Base-by-base conservation (phyloP, 2,113 vertebrate species). In the Tiliqua scincoides region DNA sequence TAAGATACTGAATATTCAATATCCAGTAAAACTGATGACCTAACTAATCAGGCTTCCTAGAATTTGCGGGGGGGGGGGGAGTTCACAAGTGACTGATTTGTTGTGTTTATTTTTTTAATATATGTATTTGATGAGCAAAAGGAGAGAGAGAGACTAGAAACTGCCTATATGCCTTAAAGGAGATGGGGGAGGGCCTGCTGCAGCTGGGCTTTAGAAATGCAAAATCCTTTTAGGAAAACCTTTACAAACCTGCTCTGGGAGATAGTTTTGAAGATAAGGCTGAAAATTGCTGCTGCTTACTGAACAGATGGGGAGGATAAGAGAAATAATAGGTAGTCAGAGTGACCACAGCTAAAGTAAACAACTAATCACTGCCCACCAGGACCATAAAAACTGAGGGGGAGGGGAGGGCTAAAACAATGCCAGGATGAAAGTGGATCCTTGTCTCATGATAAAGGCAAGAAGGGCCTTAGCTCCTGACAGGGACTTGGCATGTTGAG, bases 261-360 rank as follows among this genome's bases (percentile, higher is more conserved):
- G 89, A 92, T 91, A 75, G n/a, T 82, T 89, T 76, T 70, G 88
- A 83, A 92, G 87, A 84, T 86, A 92, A 94, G 79, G 74, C 32
- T 89, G 86, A 86, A 92, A 95, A 93, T 81, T 83, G 17, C 85
- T 30, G 77, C 59, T 88, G 40, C 23, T 86, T 88, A 72, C 68
- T 85, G 88, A 94, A 85, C 86, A 91, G 77, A 91, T 92, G 85
- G 80, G 90, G 83, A 90, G 88, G 88, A 89, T 92, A 94, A 93
- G 89, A 91, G 23, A 54, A 92, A 92, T 63, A 93, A 91, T 82
- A 84, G 84, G 61, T 71, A 88, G 89, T 91, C 75, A 90, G 74
- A 84, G 73, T 84, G 61, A 85, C 54, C 74, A 83, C 25, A 83
- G n/a, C 43, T 87, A 91, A 93, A 74, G 91, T 90, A 90, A 92